Percentiles rank a stretch among this genome's conserved stretches.
Conservation (phyloP, 2,888 invertebrate species). For the Plemyria rubiginata region DNA sequence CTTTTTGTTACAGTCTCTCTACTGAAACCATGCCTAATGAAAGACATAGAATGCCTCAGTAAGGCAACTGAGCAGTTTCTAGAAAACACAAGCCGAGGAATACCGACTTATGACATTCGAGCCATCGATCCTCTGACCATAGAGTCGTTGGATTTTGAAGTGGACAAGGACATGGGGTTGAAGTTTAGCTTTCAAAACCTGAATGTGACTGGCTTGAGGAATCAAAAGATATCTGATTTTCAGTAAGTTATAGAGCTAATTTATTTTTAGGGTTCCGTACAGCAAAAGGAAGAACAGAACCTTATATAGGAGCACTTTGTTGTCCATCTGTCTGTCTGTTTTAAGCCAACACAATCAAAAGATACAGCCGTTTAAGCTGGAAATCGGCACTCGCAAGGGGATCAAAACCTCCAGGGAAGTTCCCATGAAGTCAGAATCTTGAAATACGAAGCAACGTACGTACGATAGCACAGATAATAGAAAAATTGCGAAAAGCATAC, state of each 20-base stretch:
- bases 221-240: slow-evolving; percentile 62
- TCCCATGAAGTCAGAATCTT: too few relatives aligned
- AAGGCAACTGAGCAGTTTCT: slow-evolving; percentile 63
- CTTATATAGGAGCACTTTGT: too few relatives aligned
- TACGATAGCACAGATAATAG: too few relatives aligned
- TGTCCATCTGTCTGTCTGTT: too few relatives aligned
- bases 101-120: slow-evolving; percentile 56
- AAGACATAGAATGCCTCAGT: slow-evolving; percentile 66
- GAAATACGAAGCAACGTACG: too few relatives aligned
- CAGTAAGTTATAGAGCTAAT: slow-evolving; percentile 54
- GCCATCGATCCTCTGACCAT: slow-evolving; percentile 65
- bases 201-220: slow-evolving; percentile 64
- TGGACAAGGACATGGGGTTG: slow-evolving; percentile 50
- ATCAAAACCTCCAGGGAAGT: too few relatives aligned
- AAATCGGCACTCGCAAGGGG: too few relatives aligned
- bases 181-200: slow-evolving; percentile 59
- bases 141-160: slow-evolving; percentile 48
- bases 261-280: too few relatives aligned
- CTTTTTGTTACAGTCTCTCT: slow-evolving; percentile 40
- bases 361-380: too few relatives aligned
- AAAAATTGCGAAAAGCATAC: too few relatives aligned
- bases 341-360: too few relatives aligned
- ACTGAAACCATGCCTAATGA: slow-evolving; percentile 57
- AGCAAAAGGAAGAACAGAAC: too few relatives aligned
- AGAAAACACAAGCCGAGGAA: slow-evolving; percentile 61